A percentile compares a stretch with the other conserved stretches of the same genome.
These are phyloP conservation scores for Caenorhabditis virilis DNA, from an alignment of 2,888 invertebrate genomes.

Conservation along the genomic window DNA sequence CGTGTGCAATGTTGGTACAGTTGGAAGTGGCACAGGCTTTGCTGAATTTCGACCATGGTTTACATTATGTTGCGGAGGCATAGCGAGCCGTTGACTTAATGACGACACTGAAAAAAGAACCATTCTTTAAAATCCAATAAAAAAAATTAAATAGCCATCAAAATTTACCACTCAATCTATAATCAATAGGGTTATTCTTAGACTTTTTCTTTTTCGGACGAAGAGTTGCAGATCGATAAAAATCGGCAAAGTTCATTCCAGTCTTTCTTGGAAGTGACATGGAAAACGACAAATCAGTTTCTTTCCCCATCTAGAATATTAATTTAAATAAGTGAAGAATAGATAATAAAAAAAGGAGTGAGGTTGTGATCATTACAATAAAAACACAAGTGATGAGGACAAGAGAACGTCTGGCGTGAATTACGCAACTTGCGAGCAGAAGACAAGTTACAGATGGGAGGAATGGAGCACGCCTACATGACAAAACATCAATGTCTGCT, in stretches of 20 bases:
- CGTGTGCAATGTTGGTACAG: constrained; percentile 2
- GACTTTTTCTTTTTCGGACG: constrained; percentile 17
- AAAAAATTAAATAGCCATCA: neutral
- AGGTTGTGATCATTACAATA: no score
- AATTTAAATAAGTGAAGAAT: no score
- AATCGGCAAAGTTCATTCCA: constrained; percentile 9
- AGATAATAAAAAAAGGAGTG: no score
- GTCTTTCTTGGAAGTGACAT: constrained; percentile 26
- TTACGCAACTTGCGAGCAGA: no score
- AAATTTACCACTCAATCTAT: constrained; percentile 27
- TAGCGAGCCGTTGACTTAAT: neutral
- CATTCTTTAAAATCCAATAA: neutral
- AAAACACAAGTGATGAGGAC: no score
- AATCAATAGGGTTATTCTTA: constrained; percentile 5
- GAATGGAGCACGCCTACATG: no score
- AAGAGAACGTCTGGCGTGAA: no score
- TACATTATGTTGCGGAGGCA: neutral
- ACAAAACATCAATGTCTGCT: no score
- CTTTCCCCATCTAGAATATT: constrained; percentile 39
- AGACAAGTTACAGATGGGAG: no score
- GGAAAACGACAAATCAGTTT: neutral
- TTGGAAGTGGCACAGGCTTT: constrained; percentile 2
- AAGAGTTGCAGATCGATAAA: constrained; percentile 28
- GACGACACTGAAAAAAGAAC: constrained; percentile 6
- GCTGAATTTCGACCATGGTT: neutral